These are phyloP conservation scores for Anolis carolinensis DNA, from an alignment of 2,113 vertebrate genomes.

Conservation along the genomic window DNA sequence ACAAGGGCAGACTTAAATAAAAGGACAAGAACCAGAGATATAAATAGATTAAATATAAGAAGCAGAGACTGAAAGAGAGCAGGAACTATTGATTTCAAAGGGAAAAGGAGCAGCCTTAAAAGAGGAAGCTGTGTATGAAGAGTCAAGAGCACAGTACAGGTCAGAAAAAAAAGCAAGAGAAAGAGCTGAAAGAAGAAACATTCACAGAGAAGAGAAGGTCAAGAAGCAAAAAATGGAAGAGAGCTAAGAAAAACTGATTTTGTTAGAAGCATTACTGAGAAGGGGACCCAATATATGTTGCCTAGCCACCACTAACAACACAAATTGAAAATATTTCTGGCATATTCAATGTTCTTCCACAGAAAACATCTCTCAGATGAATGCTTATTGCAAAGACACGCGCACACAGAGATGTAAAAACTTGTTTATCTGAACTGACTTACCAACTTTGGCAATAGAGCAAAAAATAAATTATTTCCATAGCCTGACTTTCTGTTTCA, in stretches of 20 bases:
- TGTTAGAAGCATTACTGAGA: too few relatives aligned
- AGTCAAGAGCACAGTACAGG: background rate
- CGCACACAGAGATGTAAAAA: too few relatives aligned
- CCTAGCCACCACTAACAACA: too few relatives aligned
- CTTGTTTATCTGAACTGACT: background rate
- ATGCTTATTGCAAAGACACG: background rate
- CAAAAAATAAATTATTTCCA: background rate
- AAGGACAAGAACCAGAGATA: background rate
- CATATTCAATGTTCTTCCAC: background rate
- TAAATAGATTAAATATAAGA: conserved; percentile 1
- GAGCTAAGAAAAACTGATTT: background rate
- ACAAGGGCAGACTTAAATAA: background rate
- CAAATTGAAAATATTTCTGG: background rate
- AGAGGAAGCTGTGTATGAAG: background rate
- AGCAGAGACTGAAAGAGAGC: background rate
- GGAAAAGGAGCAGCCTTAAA: background rate
- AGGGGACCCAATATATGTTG: too few relatives aligned
- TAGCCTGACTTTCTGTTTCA: too few relatives aligned
- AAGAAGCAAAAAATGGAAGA: background rate
- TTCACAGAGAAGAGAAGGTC: background rate
- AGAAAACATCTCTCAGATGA: background rate
- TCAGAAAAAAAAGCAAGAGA: too few relatives aligned
- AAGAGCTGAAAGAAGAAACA: background rate
- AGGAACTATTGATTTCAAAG: background rate
- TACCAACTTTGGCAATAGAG: background rate